Evolutionary conservation across 2,888 invertebrate species (phyloP).

Genomic region (Agriotes lineatus): DNA sequence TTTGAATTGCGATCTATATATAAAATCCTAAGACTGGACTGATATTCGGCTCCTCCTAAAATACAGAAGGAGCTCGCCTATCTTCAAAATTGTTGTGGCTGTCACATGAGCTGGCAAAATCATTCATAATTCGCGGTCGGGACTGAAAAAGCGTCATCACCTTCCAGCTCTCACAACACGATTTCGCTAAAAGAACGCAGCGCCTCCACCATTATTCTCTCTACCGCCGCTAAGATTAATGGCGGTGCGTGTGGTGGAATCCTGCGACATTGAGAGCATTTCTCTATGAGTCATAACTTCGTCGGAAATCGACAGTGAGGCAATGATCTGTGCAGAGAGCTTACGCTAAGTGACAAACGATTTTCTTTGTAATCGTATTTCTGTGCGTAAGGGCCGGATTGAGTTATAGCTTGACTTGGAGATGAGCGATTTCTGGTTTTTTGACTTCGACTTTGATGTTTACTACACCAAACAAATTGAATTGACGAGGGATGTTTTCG

Average conservation of each 20-base stretch:
- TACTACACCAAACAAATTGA: too few relatives aligned
- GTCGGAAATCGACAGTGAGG: conserved; percentile 25
- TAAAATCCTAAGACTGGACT: too few relatives aligned
- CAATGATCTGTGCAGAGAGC: conserved; percentile 23
- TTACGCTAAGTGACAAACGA: conserved; percentile 24
- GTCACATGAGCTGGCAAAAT: not conserved
- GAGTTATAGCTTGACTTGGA: too few relatives aligned
- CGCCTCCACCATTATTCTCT: conserved; percentile 24
- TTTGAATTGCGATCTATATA: too few relatives aligned
- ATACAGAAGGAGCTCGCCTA: too few relatives aligned
- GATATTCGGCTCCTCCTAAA: too few relatives aligned
- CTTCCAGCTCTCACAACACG: conserved; percentile 3
- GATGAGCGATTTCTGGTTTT: too few relatives aligned
- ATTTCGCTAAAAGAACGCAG: not conserved
- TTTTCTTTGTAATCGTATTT: conserved; percentile 17
- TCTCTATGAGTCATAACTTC: conserved; percentile 22
- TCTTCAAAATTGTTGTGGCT: too few relatives aligned
- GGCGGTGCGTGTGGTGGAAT: conserved; percentile 26
- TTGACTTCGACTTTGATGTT: too few relatives aligned
- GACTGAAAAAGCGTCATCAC: conserved; percentile 5
- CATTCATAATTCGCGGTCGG: conserved; percentile 2
- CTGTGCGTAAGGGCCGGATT: too few relatives aligned
- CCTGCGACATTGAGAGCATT: conserved; percentile 22
- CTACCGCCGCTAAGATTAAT: conserved; percentile 28
- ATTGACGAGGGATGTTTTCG: too few relatives aligned